Evolutionary conservation across 2,797 vertebrate species (phyloP), one percentile per base, ranked within the genome.

Genomic region (Basileuterus tristriatus): DNA sequence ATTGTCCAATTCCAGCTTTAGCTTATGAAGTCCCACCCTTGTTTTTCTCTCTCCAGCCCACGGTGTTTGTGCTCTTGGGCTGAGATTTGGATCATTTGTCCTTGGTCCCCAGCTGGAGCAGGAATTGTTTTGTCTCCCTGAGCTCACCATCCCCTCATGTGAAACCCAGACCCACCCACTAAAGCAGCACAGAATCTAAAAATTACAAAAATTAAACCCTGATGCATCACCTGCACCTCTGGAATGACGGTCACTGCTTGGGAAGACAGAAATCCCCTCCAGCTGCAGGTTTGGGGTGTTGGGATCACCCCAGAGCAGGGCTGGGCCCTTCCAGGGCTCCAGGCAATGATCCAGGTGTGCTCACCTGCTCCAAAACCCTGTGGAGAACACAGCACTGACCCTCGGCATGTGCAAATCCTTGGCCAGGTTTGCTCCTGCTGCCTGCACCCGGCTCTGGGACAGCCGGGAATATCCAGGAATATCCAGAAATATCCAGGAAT

Each of bases 221-320:
- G 15, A 58, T 7, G 23, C n/a, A 58, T 12, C n/a, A 23, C 32
- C 14, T 34, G 32, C 53, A 34, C 53, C 7, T 56, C 53, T 56
- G 53, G 14, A 55, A 23, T 56, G 53, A 34, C 5, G 14, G 14
- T 5, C 53, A 23, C 32, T 23, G n/a, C n/a, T 56, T 56, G 53
- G 53, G n/a, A 20, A 5, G n/a, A 34, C n/a, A 56, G 32, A 56
- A 56, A 56, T 34, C 21, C 53, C 53, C 53, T 23, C 21, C 53
- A 56, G n/a, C n/a, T 23, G 53, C 96, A 34, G 32, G 21, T 56
- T 59, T 93, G 90, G 96, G 27, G 5, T 87, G 96, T 7, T 56
- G 21, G 53, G 53, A 15, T 56, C 53, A 15, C 53, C 21, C 53
- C 53, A 34, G 32, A 55, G 53, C 53, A 55, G 32, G 2, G 20